Evolutionary conservation across 2,113 vertebrate species (phyloP).

Genomic region (Grammomys dolichurus): DNA sequence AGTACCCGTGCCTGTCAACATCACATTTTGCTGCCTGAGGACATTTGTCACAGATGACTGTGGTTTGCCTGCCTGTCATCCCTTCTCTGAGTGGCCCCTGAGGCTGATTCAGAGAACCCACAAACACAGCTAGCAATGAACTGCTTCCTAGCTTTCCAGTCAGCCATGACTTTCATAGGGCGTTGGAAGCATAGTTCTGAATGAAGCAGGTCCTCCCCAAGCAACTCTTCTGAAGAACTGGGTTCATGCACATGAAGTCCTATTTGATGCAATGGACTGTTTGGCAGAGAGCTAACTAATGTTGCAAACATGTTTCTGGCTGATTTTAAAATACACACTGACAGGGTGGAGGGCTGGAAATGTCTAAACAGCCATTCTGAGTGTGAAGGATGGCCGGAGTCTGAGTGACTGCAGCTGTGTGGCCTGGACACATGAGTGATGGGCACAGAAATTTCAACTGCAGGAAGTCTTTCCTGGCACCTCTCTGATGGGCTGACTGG

Average conservation of each 20-base stretch:
- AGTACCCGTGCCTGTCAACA: not conserved
- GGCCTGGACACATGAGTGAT: accelerated
- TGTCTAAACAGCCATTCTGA: not conserved
- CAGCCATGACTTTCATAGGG: not conserved
- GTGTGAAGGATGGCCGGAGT: not conserved
- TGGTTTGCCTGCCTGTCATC: not conserved
- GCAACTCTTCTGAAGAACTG: constrained; percentile 4
- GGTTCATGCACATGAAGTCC: not conserved
- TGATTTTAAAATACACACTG: constrained; percentile 62
- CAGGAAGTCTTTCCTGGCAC: not conserved
- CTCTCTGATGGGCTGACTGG: not conserved
- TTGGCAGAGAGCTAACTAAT: constrained; percentile 22
- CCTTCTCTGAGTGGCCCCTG: not conserved
- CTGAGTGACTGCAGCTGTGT: constrained; percentile 9
- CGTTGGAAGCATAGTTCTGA: not conserved
- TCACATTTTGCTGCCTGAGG: not conserved
- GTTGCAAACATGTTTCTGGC: constrained; percentile 30
- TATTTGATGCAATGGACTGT: not conserved
- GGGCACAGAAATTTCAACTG: not conserved
- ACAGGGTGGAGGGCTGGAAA: not conserved
- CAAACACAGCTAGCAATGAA: not conserved
- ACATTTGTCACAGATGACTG: not conserved
- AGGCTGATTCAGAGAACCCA: not conserved
- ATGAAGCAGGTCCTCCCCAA: not conserved
- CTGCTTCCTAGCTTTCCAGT: not conserved